These are phyloP conservation scores for Labia minor DNA, from an alignment of 2,888 invertebrate genomes.

Conservation along the genomic window DNA sequence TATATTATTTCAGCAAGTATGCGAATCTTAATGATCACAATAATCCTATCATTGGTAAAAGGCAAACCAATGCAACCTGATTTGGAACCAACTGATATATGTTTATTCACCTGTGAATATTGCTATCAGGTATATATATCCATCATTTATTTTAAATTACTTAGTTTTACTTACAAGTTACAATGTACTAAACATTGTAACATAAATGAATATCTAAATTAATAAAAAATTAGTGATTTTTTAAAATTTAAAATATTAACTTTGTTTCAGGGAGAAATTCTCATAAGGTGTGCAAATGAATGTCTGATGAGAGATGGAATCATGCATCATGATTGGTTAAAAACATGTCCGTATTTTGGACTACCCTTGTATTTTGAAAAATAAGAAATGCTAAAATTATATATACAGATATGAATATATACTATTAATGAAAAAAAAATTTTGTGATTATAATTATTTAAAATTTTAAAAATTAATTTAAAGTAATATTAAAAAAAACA, in stretches of 20 bases:
- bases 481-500: no score
- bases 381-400: not conserved
- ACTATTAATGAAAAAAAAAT: no score
- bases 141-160: not conserved
- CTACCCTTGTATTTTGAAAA: conserved; percentile 22
- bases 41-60: not conserved
- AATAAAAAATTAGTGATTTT: no score
- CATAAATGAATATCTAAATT: no score
- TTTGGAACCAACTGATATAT: conserved; percentile 29
- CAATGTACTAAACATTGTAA: not conserved
- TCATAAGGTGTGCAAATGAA: conserved; percentile 30
- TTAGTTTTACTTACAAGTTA: not conserved
- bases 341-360: conserved; percentile 28
- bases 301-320: conserved; percentile 28
- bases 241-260: no score
- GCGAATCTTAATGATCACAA: no score
- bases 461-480: no score
- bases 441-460: no score
- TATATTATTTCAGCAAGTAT: no score
- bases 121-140: conserved; percentile 29
- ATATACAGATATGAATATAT: no score
- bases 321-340: conserved; percentile 28
- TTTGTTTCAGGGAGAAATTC: conserved; percentile 27
- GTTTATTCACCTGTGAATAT: conserved; percentile 31
- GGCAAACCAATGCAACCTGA: conserved; percentile 20